phyloP scores from a whole-genome alignment of 2,113 vertebrate species.

The Tragelaphus imberbis region DNA sequence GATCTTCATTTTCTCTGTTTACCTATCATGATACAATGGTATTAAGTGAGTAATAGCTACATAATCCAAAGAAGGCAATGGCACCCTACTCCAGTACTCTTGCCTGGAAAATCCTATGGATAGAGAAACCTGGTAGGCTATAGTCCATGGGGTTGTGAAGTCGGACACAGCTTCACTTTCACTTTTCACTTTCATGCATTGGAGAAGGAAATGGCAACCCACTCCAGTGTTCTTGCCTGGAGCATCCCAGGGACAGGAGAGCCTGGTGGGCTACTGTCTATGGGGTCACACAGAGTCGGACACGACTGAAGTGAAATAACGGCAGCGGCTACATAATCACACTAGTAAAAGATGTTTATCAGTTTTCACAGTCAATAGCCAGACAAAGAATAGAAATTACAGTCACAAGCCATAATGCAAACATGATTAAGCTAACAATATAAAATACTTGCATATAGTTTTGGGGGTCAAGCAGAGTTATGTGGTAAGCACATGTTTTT shows the following conservation, averaged over 20 bases:
- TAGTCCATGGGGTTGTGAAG: background rate
- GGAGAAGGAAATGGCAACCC: background rate
- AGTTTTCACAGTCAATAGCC: background rate
- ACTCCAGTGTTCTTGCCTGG: background rate
- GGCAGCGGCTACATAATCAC: background rate
- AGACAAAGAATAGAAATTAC: background rate
- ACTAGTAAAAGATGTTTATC: background rate
- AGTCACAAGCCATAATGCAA: background rate
- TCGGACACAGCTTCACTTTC: background rate
- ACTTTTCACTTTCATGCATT: background rate
- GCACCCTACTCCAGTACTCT: background rate
- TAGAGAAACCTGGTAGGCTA: background rate
- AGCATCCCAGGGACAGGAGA: background rate
- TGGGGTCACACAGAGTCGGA: rapidly evolving
- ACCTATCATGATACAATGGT: background rate
- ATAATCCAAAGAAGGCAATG: rapidly evolving
- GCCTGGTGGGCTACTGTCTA: background rate
- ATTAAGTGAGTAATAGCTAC: background rate
- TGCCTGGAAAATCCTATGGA: background rate
- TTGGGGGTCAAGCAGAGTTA: background rate
- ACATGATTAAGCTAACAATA: background rate
- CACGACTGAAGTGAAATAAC: background rate
- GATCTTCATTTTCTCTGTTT: background rate
- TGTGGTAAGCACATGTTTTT: background rate
- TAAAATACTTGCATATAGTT: background rate